phyloP scores from a whole-genome alignment of 1,140 invertebrate species.

The Sminthurides bifidus region DNA sequence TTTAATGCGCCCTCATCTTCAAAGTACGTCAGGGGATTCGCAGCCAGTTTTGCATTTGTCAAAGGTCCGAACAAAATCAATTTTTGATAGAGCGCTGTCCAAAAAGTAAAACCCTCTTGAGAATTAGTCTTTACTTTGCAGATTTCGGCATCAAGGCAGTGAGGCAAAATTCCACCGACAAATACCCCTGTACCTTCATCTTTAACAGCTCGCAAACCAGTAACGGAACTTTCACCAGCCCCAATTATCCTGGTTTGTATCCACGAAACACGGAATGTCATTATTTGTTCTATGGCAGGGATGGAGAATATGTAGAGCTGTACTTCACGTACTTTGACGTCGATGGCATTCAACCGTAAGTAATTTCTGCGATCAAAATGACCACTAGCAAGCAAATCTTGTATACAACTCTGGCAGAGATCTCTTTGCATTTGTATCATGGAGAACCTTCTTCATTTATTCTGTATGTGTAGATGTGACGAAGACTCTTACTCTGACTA shows the following conservation, averaged over 20 bases:
- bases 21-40: conserved; percentile 63
- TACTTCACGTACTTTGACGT: conserved; percentile 84
- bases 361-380: conserved; percentile 25
- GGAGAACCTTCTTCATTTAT: background rate
- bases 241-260: conserved; percentile 87
- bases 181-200: conserved; percentile 63
- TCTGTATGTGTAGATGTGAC: conserved; percentile 38
- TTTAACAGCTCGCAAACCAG: conserved; percentile 64
- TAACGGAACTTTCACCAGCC: conserved; percentile 64
- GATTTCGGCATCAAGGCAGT: conserved; percentile 65
- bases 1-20: conserved; percentile 60
- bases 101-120: background rate
- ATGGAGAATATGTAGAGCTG: conserved; percentile 67
- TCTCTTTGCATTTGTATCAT: too few species aligned
- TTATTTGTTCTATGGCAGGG: conserved; percentile 79
- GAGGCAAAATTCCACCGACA: conserved; percentile 45
- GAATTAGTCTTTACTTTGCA: background rate
- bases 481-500: conserved; percentile 43
- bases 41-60: conserved; percentile 67
- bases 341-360: conserved; percentile 79
- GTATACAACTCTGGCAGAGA: background rate
- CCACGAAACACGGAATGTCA: conserved; percentile 84
- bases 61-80: conserved; percentile 13
- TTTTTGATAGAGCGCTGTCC: background rate
- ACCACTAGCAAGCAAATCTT: background rate